Evolutionary conservation across 2,797 vertebrate genomes (phyloP), one percentile per base, ranked within the genome.

Genomic region (Gallinago nigripennis): DNA sequence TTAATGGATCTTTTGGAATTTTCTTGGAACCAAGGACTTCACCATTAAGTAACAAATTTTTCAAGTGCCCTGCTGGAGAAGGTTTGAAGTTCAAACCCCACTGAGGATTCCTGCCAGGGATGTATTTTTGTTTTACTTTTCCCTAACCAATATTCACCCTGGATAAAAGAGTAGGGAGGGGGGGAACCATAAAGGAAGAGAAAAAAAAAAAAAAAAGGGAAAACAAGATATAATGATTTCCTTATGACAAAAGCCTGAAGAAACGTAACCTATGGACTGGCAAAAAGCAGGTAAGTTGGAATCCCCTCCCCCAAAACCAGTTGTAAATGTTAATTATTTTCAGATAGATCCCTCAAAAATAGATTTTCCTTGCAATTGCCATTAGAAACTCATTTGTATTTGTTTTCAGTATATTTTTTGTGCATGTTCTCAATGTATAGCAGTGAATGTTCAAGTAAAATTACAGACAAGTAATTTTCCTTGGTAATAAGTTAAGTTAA

Each of bases 271-370:
- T 97, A 98, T 96, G 96, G 98, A 98, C 97, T 97, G 97, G 97
- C 98, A 97, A 96, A 86, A 80, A 98, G 97, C 98, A 98, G 99
- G 99, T 99, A 99, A 99, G 99, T 98, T 98, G 87, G 84, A 94
- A 73, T 21, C 3, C 37, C 56, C 33, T 50, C 43, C 54, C 41
- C 48, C 56, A 14, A 75, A 50, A 39, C 66, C 68, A 84, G 64
- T 85, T 79, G 30, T 82, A 96, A 82, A 50, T 94, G 35, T 31
- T 91, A 79, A 73, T 96, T 94, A 85, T 90, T 84, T 94, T 95
- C 33, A 77, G 39, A 61, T 10, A 80, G 45, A 18, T 66, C 82
- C 21, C 35, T 58, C 66, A 76, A 45, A 91, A 90, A 57, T 19
- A 82, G 66, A 83, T 37, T 35, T 95, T 56, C 31, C 39, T 50